Evolutionary conservation across 1,140 invertebrate species (phyloP), one percentile per base, ranked within the genome.

Genomic region (Maniola jurtina): DNA sequence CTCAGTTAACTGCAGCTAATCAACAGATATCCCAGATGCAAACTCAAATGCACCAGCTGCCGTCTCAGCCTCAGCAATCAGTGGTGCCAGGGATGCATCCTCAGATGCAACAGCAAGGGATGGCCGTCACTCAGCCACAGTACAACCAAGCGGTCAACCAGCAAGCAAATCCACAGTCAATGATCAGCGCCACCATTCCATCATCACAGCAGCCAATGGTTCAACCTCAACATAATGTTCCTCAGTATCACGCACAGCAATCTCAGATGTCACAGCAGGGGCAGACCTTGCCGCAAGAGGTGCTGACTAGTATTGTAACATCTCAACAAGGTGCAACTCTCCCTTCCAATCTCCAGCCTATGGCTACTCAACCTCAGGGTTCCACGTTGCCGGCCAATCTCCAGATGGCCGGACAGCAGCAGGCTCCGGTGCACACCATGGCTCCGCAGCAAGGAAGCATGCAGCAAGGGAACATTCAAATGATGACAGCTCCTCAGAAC

Each of bases 381-480:
- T 84, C 92, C 0, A 93, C 93, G 5, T 86, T 94, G 68, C 93
- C 93, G 8, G 86, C 92, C 9, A 93, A 92, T 89, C 83, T 93
- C 64, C 92, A 93, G 73, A 84, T 92, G 56, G 72, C 74, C 34
- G 88, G 88, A 70, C 91, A 92, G 10, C 92, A 89, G 66, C 87
- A 88, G 64, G 88, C 87, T 61, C 80, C 91, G 36, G 89, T 92
- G 50, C 89, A 91, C 57, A 72, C 81, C 35, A 90, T 91, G 76
- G 80, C 84, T 60, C 79, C 91, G 40, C 92, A 93, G 58, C 88
- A 93, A 60, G 92, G 92, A 65, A 93, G 87, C 71, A 91, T 93
- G 78, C 88, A 92, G 6, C 92, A 93, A 80, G 91, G 91, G 61
- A 90, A 92, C 69, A 92, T 94, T 66, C 91, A 93, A 64, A 90